Percentiles rank a stretch among this genome's conserved stretches.
These are phyloP conservation scores for Apomyelois bistriatella DNA, from an alignment of 2,888 invertebrate species.

Conservation along the genomic window DNA sequence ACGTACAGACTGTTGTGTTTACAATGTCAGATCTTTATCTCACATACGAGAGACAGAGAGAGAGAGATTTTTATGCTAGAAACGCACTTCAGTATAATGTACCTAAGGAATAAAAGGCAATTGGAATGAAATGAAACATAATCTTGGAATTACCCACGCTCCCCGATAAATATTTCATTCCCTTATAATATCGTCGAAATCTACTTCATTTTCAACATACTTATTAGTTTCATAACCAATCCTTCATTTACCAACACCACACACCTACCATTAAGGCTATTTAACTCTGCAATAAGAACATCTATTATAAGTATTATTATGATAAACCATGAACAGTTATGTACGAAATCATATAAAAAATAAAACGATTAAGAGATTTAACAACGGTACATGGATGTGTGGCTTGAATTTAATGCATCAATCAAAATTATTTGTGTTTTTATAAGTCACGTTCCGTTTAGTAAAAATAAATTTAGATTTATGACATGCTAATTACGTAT, in stretches of 20 bases:
- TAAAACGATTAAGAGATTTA: neutral
- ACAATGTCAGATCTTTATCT: too few relatives aligned
- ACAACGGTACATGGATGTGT: slow-evolving; percentile 9
- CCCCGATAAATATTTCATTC: too few relatives aligned
- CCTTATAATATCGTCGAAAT: too few relatives aligned
- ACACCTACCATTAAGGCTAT: neutral
- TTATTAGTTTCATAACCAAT: neutral
- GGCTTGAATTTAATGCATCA: neutral
- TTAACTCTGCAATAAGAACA: neutral
- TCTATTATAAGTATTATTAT: neutral
- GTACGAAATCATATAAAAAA: slow-evolving; percentile 5
- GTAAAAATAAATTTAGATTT: neutral
- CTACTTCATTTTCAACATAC: too few relatives aligned
- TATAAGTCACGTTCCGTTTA: slow-evolving; percentile 2
- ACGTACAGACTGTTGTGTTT: too few relatives aligned
- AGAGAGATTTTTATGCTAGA: too few relatives aligned
- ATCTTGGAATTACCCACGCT: too few relatives aligned
- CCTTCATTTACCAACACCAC: neutral
- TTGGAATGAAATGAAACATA: too few relatives aligned
- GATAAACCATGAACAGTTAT: slow-evolving; percentile 8
- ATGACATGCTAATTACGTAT: slow-evolving; percentile 1
- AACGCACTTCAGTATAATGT: too few relatives aligned
- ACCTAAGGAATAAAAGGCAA: too few relatives aligned
- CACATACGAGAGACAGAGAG: too few relatives aligned
- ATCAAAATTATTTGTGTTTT: slow-evolving; percentile 2